Base-by-base conservation (phyloP, 2,888 invertebrate species). In the Lasioglossum villosulum region DNA sequence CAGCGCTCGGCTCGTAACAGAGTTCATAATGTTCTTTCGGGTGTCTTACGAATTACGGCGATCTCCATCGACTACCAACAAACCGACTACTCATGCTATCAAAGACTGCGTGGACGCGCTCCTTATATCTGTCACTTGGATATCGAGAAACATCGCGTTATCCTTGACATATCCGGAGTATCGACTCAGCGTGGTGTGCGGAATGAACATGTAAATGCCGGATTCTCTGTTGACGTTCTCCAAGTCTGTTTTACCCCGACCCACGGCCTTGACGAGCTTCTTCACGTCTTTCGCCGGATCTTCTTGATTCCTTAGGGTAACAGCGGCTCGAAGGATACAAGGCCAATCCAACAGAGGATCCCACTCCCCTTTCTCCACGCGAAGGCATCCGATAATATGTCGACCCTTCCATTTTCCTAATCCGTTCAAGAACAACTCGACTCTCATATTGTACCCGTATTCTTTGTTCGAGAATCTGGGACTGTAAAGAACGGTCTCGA, bases 331-430 rank as follows among this genome's bases (percentile, higher is more conserved):
- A 10, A 97, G 95, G 86, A 96, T 96, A 92, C 97, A 97, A 0
- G 98, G 98, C 97, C 97, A 98, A 87, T 96, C 96, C 80, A 97
- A 95, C 75, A 97, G 93, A 0, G 97, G 95, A 95, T 98, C 98
- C 95, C 97, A 97, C 52, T 97, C 97, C 0, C 97, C 97, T 4
- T 96, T 96, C 48, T 97, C 95, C 1, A 97, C 96, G 72, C 97
- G 96, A 68, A 97, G 95, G 0, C 97, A 97, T 14, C 97, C 96
- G 68, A 97, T 97, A 75, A 97, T 94, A 93, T 98, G 97, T 0
- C 97, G 96, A 0, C 97, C 97, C 92, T 96, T 97, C 97, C 97
- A 97, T 86, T 97, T 97, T 56, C 97, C 97, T 75, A 97, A 96
- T 10, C 98, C 98, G 93, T 98, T 97, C 42, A 97, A 94, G 92